Evolutionary conservation across 2,888 invertebrate species (phyloP), one percentile per base, ranked within the genome.

Genomic region (Erpobdella octoculata): DNA sequence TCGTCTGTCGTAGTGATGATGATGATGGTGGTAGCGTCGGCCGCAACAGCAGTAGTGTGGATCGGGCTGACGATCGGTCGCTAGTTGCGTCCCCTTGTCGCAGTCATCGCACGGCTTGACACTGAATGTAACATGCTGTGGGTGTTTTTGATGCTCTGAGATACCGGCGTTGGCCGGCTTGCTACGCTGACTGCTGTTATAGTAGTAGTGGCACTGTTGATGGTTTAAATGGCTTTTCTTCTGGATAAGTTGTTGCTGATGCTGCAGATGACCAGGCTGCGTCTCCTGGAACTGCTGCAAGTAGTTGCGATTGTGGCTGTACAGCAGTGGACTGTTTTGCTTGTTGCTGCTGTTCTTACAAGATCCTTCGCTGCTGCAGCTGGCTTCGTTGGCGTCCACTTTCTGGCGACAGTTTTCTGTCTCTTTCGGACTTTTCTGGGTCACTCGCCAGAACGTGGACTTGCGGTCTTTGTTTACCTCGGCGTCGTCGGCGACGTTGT

Each of bases 301-400:
- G 53, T 53, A 53, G n/a, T 53, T 53, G 53, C 28, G 53, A 28
- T 53, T 53, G 53, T 53, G 53, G n/a, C 53, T 53, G 53, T 53
- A 53, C 9, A 53, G 53, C 53, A 53, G 8, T 5, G 53, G 28
- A 15, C 53, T 67, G 67, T 61, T 61, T 18, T 61, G 62, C 28
- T 61, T 61, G 62, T 61, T 31, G 31, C 62, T 61, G 4, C 33
- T 33, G n/a, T 18, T 12, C 15, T 35, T 61, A 35, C 5, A 61
- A 8, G 62, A 61, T 61, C n/a, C n/a, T n/a, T n/a, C n/a, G n/a
- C 53, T 25, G 21, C 53, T 53, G n/a, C 53, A 53, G 28, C 21
- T n/a, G 18, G 15, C 53, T 53, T 28, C 6, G 21, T 53, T 53
- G 1, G 21, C 53, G 1, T 53, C 15, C 28, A 21, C 53, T 53